Evolutionary conservation across 2,888 invertebrate species (phyloP).

Genomic region (Erynnis tages): DNA sequence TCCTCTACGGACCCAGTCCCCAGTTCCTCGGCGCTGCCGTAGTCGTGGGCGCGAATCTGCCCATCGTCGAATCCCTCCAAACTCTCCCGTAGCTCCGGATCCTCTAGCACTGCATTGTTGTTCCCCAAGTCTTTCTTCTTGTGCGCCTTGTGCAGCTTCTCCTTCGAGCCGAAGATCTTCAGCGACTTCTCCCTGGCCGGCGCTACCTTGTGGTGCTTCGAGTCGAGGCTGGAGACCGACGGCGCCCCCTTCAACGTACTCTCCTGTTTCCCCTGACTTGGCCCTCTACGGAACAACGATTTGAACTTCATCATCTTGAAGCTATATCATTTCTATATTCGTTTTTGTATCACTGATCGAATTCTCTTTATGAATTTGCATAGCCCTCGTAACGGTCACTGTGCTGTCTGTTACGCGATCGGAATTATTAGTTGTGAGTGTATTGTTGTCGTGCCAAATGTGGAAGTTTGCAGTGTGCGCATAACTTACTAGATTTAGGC

Average conservation of each 20-base stretch:
- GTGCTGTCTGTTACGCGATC: conserved; percentile 37
- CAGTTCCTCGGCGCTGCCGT: conserved; percentile 73
- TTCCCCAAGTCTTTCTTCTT: conserved; percentile 73
- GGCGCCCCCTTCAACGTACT: conserved; percentile 82
- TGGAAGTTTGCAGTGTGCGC: conserved; percentile 3
- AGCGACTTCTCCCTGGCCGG: conserved; percentile 69
- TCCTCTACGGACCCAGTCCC: conserved; percentile 62
- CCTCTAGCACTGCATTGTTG: conserved; percentile 75
- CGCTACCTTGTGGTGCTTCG: conserved; percentile 80
- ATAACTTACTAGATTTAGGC: neutral
- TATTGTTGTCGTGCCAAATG: conserved; percentile 22
- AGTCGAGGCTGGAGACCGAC: conserved; percentile 84
- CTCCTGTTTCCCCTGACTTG: conserved; percentile 81
- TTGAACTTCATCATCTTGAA: conserved; percentile 94
- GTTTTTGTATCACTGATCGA: conserved; percentile 71
- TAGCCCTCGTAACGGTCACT: conserved; percentile 38
- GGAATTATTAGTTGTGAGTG: conserved; percentile 32
- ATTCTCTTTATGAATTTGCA: conserved; percentile 39
- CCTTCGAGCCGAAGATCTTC: conserved; percentile 79
- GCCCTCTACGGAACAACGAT: conserved; percentile 95
- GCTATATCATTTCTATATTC: conserved; percentile 42
- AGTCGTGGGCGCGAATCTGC: conserved; percentile 56
- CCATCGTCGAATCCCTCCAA: conserved; percentile 64
- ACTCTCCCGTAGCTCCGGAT: conserved; percentile 68
- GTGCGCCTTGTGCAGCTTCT: conserved; percentile 75